These are phyloP conservation scores for Oxygymnocypris stewartii DNA, from an alignment of 2,113 vertebrate species.

Conservation along the genomic window DNA sequence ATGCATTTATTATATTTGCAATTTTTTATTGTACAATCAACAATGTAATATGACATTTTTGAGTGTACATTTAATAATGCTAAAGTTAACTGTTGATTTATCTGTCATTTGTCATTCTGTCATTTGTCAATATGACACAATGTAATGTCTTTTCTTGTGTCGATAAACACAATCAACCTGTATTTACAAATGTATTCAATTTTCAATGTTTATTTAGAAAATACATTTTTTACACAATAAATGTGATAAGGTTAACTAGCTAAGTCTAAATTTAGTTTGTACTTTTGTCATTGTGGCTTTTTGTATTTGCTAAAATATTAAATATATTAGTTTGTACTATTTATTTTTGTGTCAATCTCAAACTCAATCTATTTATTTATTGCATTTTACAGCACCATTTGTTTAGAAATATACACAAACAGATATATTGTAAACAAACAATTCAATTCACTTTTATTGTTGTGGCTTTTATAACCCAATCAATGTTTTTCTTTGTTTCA, in stretches of 20 bases:
- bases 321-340: neutral
- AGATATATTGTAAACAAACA: neutral
- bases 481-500: neutral
- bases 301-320: neutral
- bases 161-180: neutral
- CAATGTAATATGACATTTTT: neutral
- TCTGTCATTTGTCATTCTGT: neutral
- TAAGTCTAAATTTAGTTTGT: neutral
- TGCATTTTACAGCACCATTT: neutral
- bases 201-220: neutral
- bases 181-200: neutral
- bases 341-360: neutral
- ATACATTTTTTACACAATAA: neutral
- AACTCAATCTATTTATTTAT: neutral
- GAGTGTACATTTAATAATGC: neutral
- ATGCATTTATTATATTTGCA: too few species aligned
- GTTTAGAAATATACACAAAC: neutral
- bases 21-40: neutral
- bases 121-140: neutral
- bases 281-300: neutral
- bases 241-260: too few species aligned
- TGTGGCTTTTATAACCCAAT: neutral
- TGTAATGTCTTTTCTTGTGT: neutral
- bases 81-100: neutral
- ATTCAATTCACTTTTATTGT: neutral